Conservation (phyloP, 2,113 vertebrate species). For the Alectura lathami region DNA sequence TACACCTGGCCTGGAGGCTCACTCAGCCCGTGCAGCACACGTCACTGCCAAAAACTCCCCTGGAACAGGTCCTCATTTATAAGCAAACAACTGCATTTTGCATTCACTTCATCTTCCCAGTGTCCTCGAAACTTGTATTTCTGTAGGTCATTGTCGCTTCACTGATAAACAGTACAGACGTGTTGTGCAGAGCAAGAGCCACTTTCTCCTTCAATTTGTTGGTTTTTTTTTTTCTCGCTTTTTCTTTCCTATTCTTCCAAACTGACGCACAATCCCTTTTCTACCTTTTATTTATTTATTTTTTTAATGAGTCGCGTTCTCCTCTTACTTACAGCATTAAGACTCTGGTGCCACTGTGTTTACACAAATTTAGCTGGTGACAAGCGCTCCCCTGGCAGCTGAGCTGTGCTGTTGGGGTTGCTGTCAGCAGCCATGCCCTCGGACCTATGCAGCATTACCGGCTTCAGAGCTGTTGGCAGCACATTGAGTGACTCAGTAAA, state of each 20-base stretch:
- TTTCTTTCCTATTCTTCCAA: constrained; percentile 28
- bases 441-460: not conserved
- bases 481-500: not conserved
- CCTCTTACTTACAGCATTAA: not conserved
- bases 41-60: not conserved
- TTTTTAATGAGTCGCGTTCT: not conserved
- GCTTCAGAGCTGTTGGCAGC: not conserved
- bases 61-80: not conserved
- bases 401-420: not conserved
- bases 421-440: not conserved
- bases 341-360: not conserved
- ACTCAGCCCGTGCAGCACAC: not conserved
- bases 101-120: not conserved
- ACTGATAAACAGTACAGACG: constrained; percentile 8
- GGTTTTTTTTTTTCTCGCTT: not conserved
- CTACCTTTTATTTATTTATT: not conserved
- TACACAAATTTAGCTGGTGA: not conserved
- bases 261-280: not conserved
- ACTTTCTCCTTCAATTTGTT: not conserved
- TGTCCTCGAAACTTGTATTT: not conserved
- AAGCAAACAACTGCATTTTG: not conserved
- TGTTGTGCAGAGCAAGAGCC: not conserved
- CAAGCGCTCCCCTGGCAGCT: not conserved
- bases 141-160: not conserved
- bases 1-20: not conserved